These are phyloP conservation scores for Ageneiosus marmoratus DNA, from an alignment of 2,113 vertebrate genomes.

Conservation along the genomic window DNA sequence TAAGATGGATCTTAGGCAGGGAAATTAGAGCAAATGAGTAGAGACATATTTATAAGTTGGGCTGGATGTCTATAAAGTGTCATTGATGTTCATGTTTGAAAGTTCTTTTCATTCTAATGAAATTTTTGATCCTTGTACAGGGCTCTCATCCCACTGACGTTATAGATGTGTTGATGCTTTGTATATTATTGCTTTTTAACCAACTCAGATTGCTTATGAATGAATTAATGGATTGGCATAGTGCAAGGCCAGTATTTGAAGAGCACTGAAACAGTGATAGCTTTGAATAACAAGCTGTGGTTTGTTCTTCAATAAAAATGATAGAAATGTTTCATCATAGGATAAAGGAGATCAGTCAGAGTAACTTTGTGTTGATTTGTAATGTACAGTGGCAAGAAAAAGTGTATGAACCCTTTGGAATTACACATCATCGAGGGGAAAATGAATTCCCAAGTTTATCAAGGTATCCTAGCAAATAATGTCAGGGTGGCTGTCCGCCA, in stretches of 20 bases:
- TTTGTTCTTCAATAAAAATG: too few species aligned
- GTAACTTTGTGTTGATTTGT: neutral
- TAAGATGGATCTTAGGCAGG: neutral
- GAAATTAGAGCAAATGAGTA: neutral
- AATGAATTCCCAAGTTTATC: too few species aligned
- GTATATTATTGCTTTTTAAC: neutral
- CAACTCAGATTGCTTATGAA: conserved; percentile 18
- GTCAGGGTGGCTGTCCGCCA: too few species aligned
- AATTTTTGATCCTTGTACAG: conserved; percentile 11
- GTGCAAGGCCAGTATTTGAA: neutral
- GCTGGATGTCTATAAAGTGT: conserved; percentile 7
- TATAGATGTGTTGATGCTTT: neutral
- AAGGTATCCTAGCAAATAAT: too few species aligned
- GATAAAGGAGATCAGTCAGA: neutral
- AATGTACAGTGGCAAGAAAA: too few species aligned
- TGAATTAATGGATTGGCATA: neutral
- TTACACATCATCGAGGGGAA: too few species aligned
- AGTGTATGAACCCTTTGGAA: too few species aligned
- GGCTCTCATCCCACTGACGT: neutral
- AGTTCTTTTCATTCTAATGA: conserved; percentile 1
- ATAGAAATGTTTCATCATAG: neutral
- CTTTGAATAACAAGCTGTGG: neutral
- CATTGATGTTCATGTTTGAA: conserved; percentile 19
- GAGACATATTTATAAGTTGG: neutral
- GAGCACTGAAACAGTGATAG: neutral